Conservation (phyloP, 2,888 invertebrate species). For the Poecilobothrus nobilitatus region DNA sequence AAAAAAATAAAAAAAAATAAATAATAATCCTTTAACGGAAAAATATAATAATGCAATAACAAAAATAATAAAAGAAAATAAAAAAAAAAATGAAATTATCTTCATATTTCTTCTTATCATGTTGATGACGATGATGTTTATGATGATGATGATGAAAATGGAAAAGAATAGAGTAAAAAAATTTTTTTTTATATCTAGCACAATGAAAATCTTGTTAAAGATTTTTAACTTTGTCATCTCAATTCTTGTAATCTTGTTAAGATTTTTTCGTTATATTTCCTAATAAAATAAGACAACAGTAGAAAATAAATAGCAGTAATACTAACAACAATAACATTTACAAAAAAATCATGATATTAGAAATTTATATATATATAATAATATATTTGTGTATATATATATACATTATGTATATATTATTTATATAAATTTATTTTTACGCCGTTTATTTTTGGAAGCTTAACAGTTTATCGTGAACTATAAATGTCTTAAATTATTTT, state of each 20-base stretch:
- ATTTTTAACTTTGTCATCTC: not conserved
- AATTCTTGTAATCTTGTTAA: conserved; percentile 3
- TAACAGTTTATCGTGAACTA: not conserved
- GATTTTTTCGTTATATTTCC: not conserved
- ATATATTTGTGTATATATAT: too few relatives aligned
- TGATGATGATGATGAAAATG: not conserved
- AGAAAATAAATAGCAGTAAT: not conserved
- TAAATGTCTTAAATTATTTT: not conserved
- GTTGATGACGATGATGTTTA: too few relatives aligned
- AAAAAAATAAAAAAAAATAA: too few relatives aligned
- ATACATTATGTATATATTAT: too few relatives aligned
- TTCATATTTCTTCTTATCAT: not conserved
- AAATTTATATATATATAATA: not conserved
- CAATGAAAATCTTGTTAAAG: conserved; percentile 1
- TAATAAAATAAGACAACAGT: not conserved
- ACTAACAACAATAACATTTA: not conserved
- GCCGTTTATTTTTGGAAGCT: not conserved
- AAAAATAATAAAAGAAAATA: not conserved
- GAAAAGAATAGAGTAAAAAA: not conserved
- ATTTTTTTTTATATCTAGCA: not conserved
- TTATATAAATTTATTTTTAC: too few relatives aligned
- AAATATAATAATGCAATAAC: not conserved
- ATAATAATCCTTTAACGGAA: too few relatives aligned
- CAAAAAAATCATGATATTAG: too few relatives aligned
- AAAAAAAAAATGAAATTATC: not conserved